A percentile compares a stretch with the other conserved stretches of the same genome.
Conservation (phyloP, 2,797 vertebrate genomes). For the Parauchenoglanis ngamensis region DNA sequence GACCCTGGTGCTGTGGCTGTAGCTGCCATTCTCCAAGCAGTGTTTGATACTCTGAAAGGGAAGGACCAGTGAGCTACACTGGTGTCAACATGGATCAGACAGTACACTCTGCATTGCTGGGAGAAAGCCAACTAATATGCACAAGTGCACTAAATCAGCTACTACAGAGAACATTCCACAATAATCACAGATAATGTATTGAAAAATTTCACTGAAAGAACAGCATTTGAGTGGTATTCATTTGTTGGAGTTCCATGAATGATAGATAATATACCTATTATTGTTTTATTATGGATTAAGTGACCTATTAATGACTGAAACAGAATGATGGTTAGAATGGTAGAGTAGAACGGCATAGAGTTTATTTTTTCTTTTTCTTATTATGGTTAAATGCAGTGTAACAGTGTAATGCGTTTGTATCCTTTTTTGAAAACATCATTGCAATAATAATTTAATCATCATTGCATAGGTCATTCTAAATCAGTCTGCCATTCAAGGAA, state of each 20-base stretch:
- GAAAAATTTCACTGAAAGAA: not conserved
- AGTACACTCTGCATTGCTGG: not conserved
- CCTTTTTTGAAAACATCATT: not conserved
- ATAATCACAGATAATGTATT: not conserved
- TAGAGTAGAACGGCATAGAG: not conserved
- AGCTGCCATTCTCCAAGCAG: conserved; percentile 78
- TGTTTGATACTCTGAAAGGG: conserved; percentile 72
- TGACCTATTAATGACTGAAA: not conserved
- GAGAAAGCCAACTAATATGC: not conserved
- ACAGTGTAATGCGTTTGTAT: not conserved
- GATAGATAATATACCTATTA: not conserved
- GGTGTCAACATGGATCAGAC: not conserved
- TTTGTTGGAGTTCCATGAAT: not conserved
- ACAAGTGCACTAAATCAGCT: not conserved
- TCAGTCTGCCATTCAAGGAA: not conserved
- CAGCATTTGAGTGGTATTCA: not conserved
- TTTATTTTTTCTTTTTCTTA: not conserved
- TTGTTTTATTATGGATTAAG: not conserved
- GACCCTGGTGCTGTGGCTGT: conserved; percentile 88
- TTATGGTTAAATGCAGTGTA: not conserved
- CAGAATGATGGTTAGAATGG: not conserved
- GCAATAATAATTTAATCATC: not conserved
- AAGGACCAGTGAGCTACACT: conserved; percentile 12
- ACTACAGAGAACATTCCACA: not conserved
- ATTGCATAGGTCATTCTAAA: not conserved